Percentiles rank a stretch among this genome's conserved stretches.
Conservation (phyloP, 64 coral and sea anemone species). For the Orbicella faveolata region DNA sequence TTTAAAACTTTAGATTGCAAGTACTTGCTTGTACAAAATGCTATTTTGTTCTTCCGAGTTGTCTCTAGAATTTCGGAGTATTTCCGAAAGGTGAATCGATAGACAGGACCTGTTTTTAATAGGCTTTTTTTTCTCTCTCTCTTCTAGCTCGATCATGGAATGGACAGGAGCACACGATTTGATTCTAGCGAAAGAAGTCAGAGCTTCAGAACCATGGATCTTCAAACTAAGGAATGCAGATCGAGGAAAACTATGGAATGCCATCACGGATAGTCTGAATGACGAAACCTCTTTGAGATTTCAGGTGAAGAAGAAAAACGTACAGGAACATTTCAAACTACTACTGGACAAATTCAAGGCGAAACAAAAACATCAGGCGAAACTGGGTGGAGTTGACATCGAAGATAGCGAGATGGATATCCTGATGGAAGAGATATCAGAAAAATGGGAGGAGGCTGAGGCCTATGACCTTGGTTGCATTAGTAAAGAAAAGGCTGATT, state of each 20-base stretch:
- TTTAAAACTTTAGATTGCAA: constrained; percentile 3
- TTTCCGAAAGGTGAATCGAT: not conserved
- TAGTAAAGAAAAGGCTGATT: not conserved
- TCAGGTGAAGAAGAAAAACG: constrained; percentile 30
- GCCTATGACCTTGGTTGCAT: not conserved
- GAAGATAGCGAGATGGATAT: constrained; percentile 34
- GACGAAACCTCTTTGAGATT: not conserved
- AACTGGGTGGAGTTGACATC: constrained; percentile 27
- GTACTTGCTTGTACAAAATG: constrained; percentile 22
- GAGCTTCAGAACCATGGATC: constrained; percentile 22
- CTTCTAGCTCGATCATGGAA: constrained; percentile 3
- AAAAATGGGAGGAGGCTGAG: constrained; percentile 30
- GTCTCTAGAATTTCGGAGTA: not conserved
- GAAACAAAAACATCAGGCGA: constrained; percentile 14
- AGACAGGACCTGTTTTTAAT: not conserved
- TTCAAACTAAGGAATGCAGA: constrained; percentile 29
- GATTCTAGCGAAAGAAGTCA: constrained; percentile 4
- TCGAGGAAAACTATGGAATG: constrained; percentile 21
- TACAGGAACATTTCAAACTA: constrained; percentile 18
- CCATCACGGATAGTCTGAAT: constrained; percentile 23
- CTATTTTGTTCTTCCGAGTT: constrained; percentile 12
- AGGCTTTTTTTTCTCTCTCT: not conserved
- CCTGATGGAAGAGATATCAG: constrained; percentile 42
- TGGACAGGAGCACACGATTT: constrained; percentile 31
- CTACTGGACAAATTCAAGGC: constrained; percentile 38